These are phyloP conservation scores for Nephrotoma appendiculata DNA, from an alignment of 2,888 invertebrate species.

Conservation along the genomic window DNA sequence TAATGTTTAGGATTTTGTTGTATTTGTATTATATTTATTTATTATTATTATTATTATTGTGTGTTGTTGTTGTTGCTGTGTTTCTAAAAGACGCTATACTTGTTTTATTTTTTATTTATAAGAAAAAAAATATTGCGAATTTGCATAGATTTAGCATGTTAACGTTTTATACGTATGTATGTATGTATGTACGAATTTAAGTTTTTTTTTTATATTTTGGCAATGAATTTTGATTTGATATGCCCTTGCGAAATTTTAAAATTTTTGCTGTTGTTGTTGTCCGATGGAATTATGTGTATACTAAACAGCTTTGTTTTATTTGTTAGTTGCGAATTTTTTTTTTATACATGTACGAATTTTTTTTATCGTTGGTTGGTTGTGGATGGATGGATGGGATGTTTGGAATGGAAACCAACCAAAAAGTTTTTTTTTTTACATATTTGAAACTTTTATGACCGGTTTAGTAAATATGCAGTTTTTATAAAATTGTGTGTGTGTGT, in stretches of 20 bases:
- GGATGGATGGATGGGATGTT: slow-evolving; percentile 2
- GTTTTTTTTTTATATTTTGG: slow-evolving; percentile 2
- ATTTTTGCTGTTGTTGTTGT: neutral
- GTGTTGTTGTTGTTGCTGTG: neutral
- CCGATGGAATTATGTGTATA: neutral
- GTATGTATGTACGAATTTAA: neutral
- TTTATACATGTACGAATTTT: neutral
- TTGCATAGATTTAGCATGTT: slow-evolving; percentile 2
- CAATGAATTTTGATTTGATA: slow-evolving; percentile 6
- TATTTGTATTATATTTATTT: neutral
- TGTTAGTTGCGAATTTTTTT: neutral
- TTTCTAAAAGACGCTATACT: slow-evolving; percentile 1
- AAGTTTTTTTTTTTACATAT: neutral
- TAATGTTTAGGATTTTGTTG: neutral
- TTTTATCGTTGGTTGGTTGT: slow-evolving; percentile 1
- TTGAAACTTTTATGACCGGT: slow-evolving; percentile 1
- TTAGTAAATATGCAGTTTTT: neutral
- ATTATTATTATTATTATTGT: neutral
- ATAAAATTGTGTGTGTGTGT: neutral
- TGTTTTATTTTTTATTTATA: slow-evolving; percentile 1
- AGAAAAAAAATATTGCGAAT: neutral
- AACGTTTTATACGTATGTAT: neutral
- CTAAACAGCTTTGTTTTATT: neutral
- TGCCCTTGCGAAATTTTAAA: slow-evolving; percentile 1
- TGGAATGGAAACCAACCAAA: slow-evolving; percentile 1